These are phyloP conservation scores for Microctonus aethiopoides DNA, from an alignment of 2,888 invertebrate genomes.

Conservation along the genomic window DNA sequence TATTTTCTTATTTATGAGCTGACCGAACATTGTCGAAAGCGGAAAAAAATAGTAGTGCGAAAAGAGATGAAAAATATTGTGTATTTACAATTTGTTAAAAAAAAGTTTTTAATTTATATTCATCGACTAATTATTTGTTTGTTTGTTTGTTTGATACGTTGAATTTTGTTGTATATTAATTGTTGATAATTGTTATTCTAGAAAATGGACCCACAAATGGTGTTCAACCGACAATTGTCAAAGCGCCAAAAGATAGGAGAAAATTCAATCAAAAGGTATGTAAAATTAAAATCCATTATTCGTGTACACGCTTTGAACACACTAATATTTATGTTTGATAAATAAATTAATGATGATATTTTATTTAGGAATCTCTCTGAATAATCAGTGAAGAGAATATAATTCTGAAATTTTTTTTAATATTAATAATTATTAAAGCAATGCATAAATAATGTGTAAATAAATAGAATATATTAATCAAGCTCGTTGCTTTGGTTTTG, in stretches of 20 bases:
- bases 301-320: neutral
- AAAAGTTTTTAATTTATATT: too few species aligned
- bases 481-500: conserved; percentile 1
- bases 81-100: too few species aligned
- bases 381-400: conserved; percentile 14
- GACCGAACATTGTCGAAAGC: too few species aligned
- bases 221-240: conserved; percentile 66
- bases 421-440: neutral
- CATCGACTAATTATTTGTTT: neutral
- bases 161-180: conserved; percentile 18
- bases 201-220: conserved; percentile 59
- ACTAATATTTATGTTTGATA: neutral
- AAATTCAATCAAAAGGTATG: conserved; percentile 70
- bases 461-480: neutral
- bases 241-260: conserved; percentile 68
- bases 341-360: neutral
- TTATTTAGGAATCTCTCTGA: conserved; percentile 27
- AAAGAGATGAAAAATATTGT: too few species aligned
- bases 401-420: neutral
- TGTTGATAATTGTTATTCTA: conserved; percentile 44
- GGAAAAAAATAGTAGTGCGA: too few species aligned
- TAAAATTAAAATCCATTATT: conserved; percentile 16
- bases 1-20: too few species aligned
- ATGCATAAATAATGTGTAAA: neutral
- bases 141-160: conserved; percentile 7